Evolutionary conservation across 2,888 invertebrate species (phyloP), one percentile per base, ranked within the genome.

Genomic region (Chydorus sphaericus): DNA sequence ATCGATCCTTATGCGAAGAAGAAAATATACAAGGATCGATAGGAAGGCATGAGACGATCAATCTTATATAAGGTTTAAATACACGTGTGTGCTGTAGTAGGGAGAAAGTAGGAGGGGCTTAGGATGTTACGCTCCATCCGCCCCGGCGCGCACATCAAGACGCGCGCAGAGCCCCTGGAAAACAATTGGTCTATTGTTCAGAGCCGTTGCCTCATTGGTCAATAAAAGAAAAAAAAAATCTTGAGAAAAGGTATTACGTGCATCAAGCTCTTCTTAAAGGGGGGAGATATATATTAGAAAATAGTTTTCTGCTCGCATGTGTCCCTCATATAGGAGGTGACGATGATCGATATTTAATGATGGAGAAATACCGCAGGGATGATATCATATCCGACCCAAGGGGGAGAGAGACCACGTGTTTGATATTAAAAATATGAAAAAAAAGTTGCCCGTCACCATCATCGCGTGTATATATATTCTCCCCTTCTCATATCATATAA

Each of bases 131-230:
- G n/a, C n/a, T 20, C 23, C 44, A 3, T 16, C 23, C 23, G 23
- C 38, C 16, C 8, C 39, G 20, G 23, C 39, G 16, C 7, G 7
- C 38, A 38, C 38, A 39, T 10, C 39, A 39, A 16, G 20, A 4
- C 7, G 23, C 39, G 23, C 39, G 39, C 39, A 39, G 39, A 38
- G 16, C 16, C 28, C 37, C 53, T 53, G 53, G 38, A 26, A 53
- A 53, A 53, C 53, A 53, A 53, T 53, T 53, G 53, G 53, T 53
- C 53, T 53, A 53, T 53, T 53, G 53, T 53, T 53, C 53, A 18
- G 28, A 26, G 26, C 53, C 53, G 36, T 50, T 36, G 23, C 37
- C 53, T 53, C 23, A 44, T 44, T 44, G 44, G 44, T 44, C 28
- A 23, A 3, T 39, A 14, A n/a, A n/a, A n/a, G n/a, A n/a, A n/a